These are phyloP conservation scores for Parthenolecanium corni DNA, from an alignment of 2,888 invertebrate genomes.

Conservation along the genomic window DNA sequence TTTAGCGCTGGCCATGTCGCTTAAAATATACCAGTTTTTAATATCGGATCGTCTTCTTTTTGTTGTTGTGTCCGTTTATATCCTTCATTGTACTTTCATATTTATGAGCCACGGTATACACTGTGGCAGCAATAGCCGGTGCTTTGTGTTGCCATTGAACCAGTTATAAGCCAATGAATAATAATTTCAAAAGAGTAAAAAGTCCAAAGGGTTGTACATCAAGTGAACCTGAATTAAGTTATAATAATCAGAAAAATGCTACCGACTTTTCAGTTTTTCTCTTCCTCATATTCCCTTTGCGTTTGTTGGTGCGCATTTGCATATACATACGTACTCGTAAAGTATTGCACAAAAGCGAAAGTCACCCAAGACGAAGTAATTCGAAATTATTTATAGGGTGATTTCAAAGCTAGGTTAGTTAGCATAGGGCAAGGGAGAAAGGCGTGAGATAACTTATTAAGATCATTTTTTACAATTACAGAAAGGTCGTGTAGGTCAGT, in stretches of 20 bases:
- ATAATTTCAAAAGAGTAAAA: not conserved
- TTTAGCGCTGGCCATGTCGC: not conserved
- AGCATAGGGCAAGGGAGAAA: too few relatives aligned
- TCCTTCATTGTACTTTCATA: not conserved
- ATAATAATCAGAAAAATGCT: not conserved
- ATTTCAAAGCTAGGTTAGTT: too few relatives aligned
- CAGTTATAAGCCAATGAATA: conserved; percentile 5
- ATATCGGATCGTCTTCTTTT: not conserved
- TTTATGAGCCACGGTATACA: not conserved
- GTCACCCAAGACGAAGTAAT: not conserved
- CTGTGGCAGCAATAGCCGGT: not conserved
- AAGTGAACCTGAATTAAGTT: conserved; percentile 2
- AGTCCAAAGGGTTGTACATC: not conserved
- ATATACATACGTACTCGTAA: conserved; percentile 25
- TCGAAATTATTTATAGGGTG: conserved; percentile 12
- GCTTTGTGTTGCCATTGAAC: conserved; percentile 2
- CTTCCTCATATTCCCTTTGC: not conserved
- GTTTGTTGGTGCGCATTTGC: conserved; percentile 3
- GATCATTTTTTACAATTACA: too few relatives aligned
- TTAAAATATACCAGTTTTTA: conserved; percentile 7
- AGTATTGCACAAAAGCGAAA: not conserved
- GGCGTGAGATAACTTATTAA: too few relatives aligned
- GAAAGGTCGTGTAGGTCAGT: too few relatives aligned
- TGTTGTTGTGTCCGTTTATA: not conserved
- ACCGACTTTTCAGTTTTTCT: not conserved